phyloP scores from a whole-genome alignment of 2,113 vertebrate genomes.

The Phyllostomus hastatus region DNA sequence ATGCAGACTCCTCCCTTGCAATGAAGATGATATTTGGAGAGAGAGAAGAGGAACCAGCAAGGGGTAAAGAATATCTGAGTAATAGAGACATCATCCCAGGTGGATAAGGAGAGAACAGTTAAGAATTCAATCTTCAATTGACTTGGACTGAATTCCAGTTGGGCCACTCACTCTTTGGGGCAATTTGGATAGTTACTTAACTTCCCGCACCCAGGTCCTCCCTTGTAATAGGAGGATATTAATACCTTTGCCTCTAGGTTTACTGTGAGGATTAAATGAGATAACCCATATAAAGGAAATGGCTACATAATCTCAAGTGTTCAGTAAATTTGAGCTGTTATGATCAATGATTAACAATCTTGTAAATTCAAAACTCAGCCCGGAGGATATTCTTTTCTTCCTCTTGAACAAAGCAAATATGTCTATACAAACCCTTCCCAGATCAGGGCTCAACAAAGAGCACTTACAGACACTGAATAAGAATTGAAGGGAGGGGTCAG shows the following conservation, averaged over 20 bases:
- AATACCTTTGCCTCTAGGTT: neutral
- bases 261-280: neutral
- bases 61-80: neutral
- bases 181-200: neutral
- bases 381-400: neutral
- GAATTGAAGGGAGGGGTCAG: neutral
- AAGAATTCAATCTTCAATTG: neutral
- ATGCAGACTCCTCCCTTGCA: neutral
- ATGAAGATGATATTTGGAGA: neutral
- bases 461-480: neutral
- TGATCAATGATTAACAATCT: neutral
- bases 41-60: neutral
- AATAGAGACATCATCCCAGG: neutral
- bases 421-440: neutral
- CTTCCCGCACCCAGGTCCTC: neutral
- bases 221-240: neutral
- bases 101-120: fast-evolving
- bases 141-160: neutral
- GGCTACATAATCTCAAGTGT: neutral
- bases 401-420: neutral
- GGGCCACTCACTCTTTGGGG: neutral
- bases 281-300: neutral
- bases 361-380: neutral
- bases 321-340: neutral
- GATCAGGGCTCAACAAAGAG: neutral